Percentiles rank a stretch among this genome's conserved stretches.
Conservation (phyloP, 2,888 invertebrate species). For the Taenaris catops region DNA sequence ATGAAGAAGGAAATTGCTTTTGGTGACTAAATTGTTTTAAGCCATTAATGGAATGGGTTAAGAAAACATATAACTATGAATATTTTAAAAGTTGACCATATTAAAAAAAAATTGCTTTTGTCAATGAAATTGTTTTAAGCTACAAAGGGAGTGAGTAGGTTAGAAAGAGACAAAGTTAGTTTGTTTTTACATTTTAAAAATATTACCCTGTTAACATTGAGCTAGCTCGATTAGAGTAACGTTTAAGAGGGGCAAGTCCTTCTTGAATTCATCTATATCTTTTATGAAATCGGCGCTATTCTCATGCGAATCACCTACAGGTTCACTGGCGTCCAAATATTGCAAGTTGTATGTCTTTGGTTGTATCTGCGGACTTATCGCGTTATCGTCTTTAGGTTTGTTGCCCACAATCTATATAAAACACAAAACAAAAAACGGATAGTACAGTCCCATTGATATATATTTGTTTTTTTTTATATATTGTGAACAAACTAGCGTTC, state of each 20-base stretch:
- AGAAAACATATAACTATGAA: no score
- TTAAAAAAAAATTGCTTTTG: no score
- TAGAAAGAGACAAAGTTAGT: no score
- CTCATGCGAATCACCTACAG: slow-evolving; percentile 41
- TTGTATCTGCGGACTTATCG: slow-evolving; percentile 18
- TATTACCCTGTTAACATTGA: slow-evolving; percentile 39
- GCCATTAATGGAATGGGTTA: no score
- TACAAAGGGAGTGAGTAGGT: no score
- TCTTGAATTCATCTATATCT: slow-evolving; percentile 44
- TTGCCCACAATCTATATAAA: slow-evolving; percentile 54
- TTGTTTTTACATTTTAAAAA: no score
- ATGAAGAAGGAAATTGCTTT: no score
- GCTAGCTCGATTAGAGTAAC: slow-evolving; percentile 42
- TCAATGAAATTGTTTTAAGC: no score
- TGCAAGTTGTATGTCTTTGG: slow-evolving; percentile 38
- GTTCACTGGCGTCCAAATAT: slow-evolving; percentile 41
- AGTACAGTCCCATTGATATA: neutral
- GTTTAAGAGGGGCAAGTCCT: slow-evolving; percentile 36
- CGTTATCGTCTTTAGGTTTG: slow-evolving; percentile 32
- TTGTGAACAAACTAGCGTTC: no score
- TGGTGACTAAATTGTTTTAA: no score
- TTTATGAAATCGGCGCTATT: slow-evolving; percentile 43
- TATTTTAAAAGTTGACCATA: no score
- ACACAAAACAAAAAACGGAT: neutral
- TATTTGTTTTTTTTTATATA: no score